These are phyloP conservation scores for Mustela nigripes DNA, from an alignment of 2,113 vertebrate genomes.

Conservation along the genomic window DNA sequence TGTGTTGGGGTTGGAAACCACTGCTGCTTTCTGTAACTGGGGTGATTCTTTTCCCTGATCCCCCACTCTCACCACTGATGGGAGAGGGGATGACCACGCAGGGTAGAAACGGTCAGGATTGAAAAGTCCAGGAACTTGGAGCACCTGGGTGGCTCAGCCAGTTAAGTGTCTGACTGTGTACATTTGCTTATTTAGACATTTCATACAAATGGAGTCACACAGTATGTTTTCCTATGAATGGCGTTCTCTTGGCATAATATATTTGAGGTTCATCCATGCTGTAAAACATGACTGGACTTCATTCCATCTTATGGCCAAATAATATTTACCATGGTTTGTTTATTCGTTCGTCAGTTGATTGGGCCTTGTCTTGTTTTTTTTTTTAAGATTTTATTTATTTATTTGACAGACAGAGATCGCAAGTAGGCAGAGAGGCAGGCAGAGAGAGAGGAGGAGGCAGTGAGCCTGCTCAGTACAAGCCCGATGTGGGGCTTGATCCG, in stretches of 20 bases:
- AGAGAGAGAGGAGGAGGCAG: too few species aligned
- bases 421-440: too few species aligned
- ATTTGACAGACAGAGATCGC: too few species aligned
- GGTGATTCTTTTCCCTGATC: neutral
- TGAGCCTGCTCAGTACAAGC: too few species aligned
- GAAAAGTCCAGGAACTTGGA: neutral
- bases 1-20: neutral
- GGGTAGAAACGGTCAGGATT: neutral
- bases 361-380: neutral
- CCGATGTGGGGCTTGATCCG: too few species aligned
- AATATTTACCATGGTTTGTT: neutral
- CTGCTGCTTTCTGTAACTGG: neutral
- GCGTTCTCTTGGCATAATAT: neutral
- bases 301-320: neutral
- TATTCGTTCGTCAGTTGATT: neutral
- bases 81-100: neutral
- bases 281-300: neutral
- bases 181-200: neutral
- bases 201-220: neutral
- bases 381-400: too few species aligned
- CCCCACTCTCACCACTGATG: too few species aligned
- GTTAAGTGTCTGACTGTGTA: neutral
- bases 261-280: neutral
- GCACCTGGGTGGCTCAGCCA: neutral
- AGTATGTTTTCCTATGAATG: neutral